Base-by-base conservation (phyloP, 2,113 vertebrate genomes). In the Fulmarus glacialis region DNA sequence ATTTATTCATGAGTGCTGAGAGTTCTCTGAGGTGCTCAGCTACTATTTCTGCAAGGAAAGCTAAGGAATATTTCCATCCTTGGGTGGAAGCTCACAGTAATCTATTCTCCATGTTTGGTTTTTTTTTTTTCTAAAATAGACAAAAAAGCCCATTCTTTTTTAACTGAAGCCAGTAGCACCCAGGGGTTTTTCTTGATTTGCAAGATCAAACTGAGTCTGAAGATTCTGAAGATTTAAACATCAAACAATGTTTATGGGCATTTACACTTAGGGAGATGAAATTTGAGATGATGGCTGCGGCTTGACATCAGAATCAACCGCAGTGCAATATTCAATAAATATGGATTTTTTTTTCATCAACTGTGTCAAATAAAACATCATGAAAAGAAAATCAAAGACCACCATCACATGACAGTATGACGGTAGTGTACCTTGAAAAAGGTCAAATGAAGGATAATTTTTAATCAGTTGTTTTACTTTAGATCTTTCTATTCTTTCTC, bases 361-460 rank as follows among this genome's bases (percentile, higher is more conserved):
- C 58, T 34, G 24, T 77, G 86, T 95, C 95, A 92, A 96, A 95
- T 93, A 94, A 94, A 96, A 80, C 56, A 82, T 72, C 58, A 52
- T 59, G 42, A 86, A 87, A 96, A 92, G 47, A 90, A 97, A 97
- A 95, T 96, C 89, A 95, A 97, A 97, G 64, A 82, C 91, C 62
- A 93, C 53, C n/a, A 52, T 80, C 24, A 90, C 32, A 73, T 83
- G 42, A 74, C 18, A 91, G 45, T n/a, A 36, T 59, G 38, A 66
- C 42, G 36, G 15, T 26, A 68, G 30, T n/a, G 27, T 9, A 36
- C 56, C 75, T 94, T 89, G n/a, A 22, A 62, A 93, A 96, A 95
- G 64, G 92, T 93, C 82, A 95, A 94, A 80, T 34, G 38, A 92
- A 96, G 45, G 40, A 68, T 82, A 71, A 2, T 58, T 88, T 67